phyloP scores from a whole-genome alignment of 2,888 invertebrate genomes.

The Dendrolimus pini region DNA sequence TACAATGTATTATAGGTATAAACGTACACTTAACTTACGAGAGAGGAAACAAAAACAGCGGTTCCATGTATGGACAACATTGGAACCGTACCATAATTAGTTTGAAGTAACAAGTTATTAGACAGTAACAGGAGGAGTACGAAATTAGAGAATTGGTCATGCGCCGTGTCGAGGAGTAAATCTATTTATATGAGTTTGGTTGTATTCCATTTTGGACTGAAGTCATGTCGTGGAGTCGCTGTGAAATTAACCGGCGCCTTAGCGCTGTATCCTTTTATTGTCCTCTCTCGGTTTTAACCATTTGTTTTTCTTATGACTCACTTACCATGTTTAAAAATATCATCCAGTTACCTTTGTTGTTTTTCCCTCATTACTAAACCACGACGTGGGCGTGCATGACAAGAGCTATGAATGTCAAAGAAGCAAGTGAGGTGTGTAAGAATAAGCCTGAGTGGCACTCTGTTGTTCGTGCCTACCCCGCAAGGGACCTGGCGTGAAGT shows the following conservation, averaged over 20 bases:
- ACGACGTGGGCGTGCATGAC: too few relatives aligned
- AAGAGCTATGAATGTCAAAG: too few relatives aligned
- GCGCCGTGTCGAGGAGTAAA: conserved; percentile 35
- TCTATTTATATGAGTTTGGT: conserved; percentile 54
- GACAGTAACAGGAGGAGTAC: conserved; percentile 30
- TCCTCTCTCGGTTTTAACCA: conserved; percentile 39
- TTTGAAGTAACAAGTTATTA: conserved; percentile 13
- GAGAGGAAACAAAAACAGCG: too few relatives aligned
- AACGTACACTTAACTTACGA: too few relatives aligned
- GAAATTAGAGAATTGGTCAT: conserved; percentile 70
- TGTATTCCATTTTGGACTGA: conserved; percentile 58
- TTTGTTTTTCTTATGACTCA: conserved; percentile 64
- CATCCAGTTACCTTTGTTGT: conserved; percentile 14
- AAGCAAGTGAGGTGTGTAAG: too few relatives aligned
- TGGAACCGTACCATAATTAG: conserved; percentile 9
- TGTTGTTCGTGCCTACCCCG: too few relatives aligned
- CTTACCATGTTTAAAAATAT: conserved; percentile 48
- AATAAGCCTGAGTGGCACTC: too few relatives aligned
- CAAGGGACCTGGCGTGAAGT: too few relatives aligned
- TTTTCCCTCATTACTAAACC: too few relatives aligned
- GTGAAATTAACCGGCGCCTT: conserved; percentile 70
- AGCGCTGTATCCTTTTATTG: conserved; percentile 48
- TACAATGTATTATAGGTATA: too few relatives aligned
- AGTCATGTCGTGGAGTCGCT: conserved; percentile 37
- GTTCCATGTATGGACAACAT: too few relatives aligned